Evolutionary conservation across 2,888 invertebrate species (phyloP).

Genomic region (Acrobeloides nanus): DNA sequence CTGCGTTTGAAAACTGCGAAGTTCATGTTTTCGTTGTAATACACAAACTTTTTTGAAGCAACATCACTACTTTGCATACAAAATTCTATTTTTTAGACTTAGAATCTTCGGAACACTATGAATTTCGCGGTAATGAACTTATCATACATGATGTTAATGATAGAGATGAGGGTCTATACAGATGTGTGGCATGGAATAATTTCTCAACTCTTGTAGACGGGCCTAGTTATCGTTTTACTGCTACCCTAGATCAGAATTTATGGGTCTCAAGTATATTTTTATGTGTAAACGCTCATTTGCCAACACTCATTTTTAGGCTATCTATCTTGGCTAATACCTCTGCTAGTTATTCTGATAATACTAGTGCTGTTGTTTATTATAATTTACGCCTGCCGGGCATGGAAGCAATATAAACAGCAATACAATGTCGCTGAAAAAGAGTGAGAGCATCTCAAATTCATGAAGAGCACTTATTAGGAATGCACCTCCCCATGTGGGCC

Average conservation of each 20-base stretch:
- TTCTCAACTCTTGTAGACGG: slow-evolving; percentile 29
- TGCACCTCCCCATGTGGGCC: no score
- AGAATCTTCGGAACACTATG: slow-evolving; percentile 16
- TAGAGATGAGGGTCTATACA: slow-evolving; percentile 31
- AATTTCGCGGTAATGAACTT: slow-evolving; percentile 11
- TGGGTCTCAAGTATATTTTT: not conserved
- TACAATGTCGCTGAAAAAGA: slow-evolving; percentile 46
- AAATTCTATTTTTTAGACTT: not conserved
- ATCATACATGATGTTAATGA: slow-evolving; percentile 23
- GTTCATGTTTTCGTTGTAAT: no score
- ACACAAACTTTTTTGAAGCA: no score
- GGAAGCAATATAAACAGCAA: slow-evolving; percentile 30
- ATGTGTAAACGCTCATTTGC: no score
- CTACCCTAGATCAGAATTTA: not conserved
- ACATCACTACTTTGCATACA: no score
- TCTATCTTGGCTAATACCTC: slow-evolving; percentile 41
- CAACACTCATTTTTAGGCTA: slow-evolving; percentile 28
- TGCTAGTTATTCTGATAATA: slow-evolving; percentile 40
- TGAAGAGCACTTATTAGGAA: no score
- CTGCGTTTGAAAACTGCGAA: no score
- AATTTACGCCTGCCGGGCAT: slow-evolving; percentile 38
- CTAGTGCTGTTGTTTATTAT: slow-evolving; percentile 39
- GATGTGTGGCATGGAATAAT: slow-evolving; percentile 37
- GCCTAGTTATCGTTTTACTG: not conserved
- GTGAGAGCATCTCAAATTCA: no score